Conservation (phyloP, 30 jellyfish, hydroid and myxozoan species). For the Nemopilema nomurai region DNA sequence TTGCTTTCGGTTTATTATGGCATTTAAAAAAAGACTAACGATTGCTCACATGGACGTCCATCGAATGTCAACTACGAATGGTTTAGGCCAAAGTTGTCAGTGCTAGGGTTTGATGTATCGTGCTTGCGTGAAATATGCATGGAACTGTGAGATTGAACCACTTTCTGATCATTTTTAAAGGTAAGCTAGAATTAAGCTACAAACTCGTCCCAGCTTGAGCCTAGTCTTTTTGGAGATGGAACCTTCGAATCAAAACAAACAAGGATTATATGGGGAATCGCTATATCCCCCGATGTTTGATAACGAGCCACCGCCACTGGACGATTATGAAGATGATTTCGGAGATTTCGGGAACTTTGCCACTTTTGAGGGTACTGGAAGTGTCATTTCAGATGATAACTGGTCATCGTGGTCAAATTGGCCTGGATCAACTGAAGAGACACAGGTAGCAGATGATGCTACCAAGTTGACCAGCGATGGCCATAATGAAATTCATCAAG, state of each 20-base stretch:
- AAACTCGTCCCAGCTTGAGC: neutral
- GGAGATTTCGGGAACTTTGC: conserved; percentile 40
- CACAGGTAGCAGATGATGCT: neutral
- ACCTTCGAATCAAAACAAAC: neutral
- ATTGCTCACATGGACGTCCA: neutral
- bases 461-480: neutral
- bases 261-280: conserved; percentile 62
- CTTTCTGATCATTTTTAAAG: neutral
- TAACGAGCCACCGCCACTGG: conserved; percentile 80
- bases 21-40: neutral
- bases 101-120: neutral
- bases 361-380: conserved; percentile 18
- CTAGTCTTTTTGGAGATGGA: neutral
- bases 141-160: too few species aligned
- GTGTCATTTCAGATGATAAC: neutral
- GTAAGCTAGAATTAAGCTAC: neutral
- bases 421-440: neutral
- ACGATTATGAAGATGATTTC: conserved; percentile 56
- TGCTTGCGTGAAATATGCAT: neutral
- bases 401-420: conserved; percentile 52
- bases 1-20: neutral
- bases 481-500: neutral
- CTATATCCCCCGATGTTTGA: conserved; percentile 78
- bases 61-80: neutral
- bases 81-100: neutral